These are phyloP conservation scores for Polyommatus iphigenia DNA, from an alignment of 2,888 invertebrate species.

Conservation along the genomic window DNA sequence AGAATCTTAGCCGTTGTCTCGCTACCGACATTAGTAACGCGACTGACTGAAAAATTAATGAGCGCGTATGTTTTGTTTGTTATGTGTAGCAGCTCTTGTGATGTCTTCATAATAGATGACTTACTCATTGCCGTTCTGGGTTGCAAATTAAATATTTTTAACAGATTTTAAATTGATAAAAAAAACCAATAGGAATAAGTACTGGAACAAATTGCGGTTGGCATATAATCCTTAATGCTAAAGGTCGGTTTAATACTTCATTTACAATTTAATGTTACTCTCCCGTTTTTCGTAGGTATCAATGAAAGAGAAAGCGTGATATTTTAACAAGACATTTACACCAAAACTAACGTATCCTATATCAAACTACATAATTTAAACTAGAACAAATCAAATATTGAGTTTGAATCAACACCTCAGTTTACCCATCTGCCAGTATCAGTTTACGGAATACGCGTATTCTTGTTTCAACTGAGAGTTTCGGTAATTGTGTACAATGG, in stretches of 20 bases:
- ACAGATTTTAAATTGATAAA: too few relatives aligned
- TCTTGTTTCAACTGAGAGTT: conserved; percentile 30
- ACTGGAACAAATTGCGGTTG: too few relatives aligned
- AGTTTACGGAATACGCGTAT: conserved; percentile 35
- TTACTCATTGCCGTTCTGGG: conserved; percentile 34
- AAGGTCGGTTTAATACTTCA: too few relatives aligned
- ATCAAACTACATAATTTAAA: conserved; percentile 7
- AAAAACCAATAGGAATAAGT: too few relatives aligned
- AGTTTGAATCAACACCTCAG: conserved; percentile 6
- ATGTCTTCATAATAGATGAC: conserved; percentile 38
- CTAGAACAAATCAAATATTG: conserved; percentile 25
- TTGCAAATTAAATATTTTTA: conserved; percentile 4
- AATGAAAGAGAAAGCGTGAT: neutral
- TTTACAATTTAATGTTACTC: neutral
- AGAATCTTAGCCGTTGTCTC: conserved; percentile 48
- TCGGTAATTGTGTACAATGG: conserved; percentile 49
- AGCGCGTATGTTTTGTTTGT: conserved; percentile 56
- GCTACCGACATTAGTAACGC: conserved; percentile 58
- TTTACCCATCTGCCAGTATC: conserved; percentile 41
- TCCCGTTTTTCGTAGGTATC: neutral
- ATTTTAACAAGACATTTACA: neutral
- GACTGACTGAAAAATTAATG: conserved; percentile 60
- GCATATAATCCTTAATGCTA: too few relatives aligned
- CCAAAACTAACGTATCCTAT: neutral
- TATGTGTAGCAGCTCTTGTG: conserved; percentile 35